These are phyloP conservation scores for Fratercula arctica DNA, from an alignment of 2,797 vertebrate species.

Conservation along the genomic window DNA sequence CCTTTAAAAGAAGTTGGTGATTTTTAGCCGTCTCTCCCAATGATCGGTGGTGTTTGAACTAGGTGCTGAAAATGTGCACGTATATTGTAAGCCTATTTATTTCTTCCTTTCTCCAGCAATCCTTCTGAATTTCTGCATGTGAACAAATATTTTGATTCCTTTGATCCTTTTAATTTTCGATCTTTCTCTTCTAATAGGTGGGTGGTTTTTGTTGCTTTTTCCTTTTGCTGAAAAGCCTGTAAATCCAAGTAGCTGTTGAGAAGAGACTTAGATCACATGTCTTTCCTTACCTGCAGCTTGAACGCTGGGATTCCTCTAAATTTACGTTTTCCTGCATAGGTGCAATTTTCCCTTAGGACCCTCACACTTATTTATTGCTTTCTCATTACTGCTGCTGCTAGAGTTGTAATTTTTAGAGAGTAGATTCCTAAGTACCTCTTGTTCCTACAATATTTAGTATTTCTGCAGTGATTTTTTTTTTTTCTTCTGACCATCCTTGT, in stretches of 20 bases:
- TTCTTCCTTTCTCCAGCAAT: conserved; percentile 69
- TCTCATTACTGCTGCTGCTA: neutral
- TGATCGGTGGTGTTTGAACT: neutral
- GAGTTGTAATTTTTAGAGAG: neutral
- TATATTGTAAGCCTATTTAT: neutral
- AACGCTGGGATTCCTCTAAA: neutral
- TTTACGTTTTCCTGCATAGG: neutral
- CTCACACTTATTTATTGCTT: neutral
- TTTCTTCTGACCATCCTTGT: neutral
- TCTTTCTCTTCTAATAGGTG: conserved; percentile 82
- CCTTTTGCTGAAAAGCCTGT: neutral
- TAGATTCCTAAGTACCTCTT: neutral
- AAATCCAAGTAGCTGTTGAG: neutral
- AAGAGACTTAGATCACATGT: neutral
- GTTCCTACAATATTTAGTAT: neutral
- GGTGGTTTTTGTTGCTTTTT: conserved; percentile 40
- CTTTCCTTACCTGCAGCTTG: neutral
- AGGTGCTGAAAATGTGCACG: neutral
- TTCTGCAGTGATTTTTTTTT: neutral
- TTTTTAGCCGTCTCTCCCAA: neutral
- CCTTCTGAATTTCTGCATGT: conserved; percentile 73
- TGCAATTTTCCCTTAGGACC: neutral
- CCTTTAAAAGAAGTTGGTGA: neutral
- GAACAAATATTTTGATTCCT: conserved; percentile 60
- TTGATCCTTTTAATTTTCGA: conserved; percentile 75